Percentiles rank a stretch among this genome's conserved stretches.
Conservation (phyloP, 2,888 invertebrate genomes). For the Tetragonula carbonaria region DNA sequence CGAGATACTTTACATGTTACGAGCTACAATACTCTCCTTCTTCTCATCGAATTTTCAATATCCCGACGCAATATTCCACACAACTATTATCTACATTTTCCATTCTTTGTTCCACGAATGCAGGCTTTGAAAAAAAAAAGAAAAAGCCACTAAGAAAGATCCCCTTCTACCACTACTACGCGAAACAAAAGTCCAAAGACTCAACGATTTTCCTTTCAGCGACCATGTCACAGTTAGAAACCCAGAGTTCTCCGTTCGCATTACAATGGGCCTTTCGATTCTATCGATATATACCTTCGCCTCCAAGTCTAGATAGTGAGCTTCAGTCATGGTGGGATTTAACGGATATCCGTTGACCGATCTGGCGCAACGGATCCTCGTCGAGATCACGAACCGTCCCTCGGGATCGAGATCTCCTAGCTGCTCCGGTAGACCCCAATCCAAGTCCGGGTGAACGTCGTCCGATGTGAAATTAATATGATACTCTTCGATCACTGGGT, state of each 20-base stretch:
- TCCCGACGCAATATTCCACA: neutral
- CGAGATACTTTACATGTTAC: neutral
- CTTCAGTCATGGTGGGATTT: slow-evolving; percentile 88
- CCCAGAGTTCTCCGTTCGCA: slow-evolving; percentile 13
- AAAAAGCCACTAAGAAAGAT: neutral
- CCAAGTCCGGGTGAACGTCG: slow-evolving; percentile 86
- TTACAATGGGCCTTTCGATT: slow-evolving; percentile 22
- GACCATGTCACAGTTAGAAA: slow-evolving; percentile 2
- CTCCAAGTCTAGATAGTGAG: slow-evolving; percentile 88
- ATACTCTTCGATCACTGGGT: slow-evolving; percentile 89
- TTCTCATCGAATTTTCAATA: neutral
- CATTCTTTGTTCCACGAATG: neutral
- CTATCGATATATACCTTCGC: slow-evolving; percentile 80
- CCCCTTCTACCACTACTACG: neutral
- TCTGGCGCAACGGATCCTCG: slow-evolving; percentile 88
- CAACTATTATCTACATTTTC: neutral
- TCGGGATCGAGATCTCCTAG: slow-evolving; percentile 88
- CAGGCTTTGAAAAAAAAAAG: neutral
- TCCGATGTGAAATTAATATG: slow-evolving; percentile 86
- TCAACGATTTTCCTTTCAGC: neutral
- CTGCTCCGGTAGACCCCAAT: slow-evolving; percentile 86
- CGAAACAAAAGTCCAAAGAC: slow-evolving; percentile 9
- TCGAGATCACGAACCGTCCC: slow-evolving; percentile 87
- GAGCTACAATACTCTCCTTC: too few relatives aligned
- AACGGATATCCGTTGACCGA: slow-evolving; percentile 87